phyloP scores from a whole-genome alignment of 2,797 vertebrate species.

The Myotis myotis region DNA sequence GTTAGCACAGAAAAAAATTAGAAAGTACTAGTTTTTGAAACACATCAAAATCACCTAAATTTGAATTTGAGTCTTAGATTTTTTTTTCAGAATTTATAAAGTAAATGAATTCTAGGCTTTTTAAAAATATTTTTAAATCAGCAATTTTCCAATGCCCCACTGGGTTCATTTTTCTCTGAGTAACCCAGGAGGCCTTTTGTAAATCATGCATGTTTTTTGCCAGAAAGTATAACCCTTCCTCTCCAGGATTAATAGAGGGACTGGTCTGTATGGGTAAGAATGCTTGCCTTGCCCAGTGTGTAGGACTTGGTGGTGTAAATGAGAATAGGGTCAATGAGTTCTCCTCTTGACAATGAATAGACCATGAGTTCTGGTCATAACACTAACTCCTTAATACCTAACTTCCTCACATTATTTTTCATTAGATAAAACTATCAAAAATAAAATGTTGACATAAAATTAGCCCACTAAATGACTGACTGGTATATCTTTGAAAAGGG shows the following conservation, averaged over 20 bases:
- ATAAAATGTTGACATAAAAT: neutral
- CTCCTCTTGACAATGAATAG: neutral
- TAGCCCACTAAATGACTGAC: neutral
- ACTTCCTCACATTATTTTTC: neutral
- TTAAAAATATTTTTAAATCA: neutral
- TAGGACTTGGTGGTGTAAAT: neutral
- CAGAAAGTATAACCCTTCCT: neutral
- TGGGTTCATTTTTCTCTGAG: neutral
- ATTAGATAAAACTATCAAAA: neutral
- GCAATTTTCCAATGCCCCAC: neutral
- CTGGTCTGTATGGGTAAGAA: neutral
- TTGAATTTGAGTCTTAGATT: neutral
- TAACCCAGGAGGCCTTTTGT: neutral
- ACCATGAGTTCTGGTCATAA: neutral
- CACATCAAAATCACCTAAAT: neutral
- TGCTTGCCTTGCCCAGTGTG: fast-evolving
- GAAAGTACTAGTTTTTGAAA: neutral
- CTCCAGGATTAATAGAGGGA: neutral
- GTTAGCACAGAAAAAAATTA: neutral
- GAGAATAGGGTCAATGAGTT: neutral
- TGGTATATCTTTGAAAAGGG: neutral
- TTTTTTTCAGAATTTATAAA: neutral
- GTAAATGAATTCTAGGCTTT: neutral
- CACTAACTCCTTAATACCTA: neutral
- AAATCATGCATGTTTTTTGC: neutral